A percentile compares a stretch with the other conserved stretches of the same genome.
Conservation (phyloP, 2,113 vertebrate species). For the Rhinogobius similis region DNA sequence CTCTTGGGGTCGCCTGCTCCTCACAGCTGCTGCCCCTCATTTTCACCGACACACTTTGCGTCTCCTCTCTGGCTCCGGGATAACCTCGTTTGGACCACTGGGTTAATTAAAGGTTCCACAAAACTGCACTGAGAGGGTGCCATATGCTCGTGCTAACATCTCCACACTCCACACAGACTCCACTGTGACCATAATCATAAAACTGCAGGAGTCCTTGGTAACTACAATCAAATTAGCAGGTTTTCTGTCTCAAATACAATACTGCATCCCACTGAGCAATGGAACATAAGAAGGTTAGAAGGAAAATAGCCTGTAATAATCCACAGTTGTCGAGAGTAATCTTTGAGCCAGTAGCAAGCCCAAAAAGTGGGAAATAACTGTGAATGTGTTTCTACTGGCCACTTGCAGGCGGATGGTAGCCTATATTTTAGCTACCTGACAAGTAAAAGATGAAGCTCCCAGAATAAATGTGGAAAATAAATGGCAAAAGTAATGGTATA, state of each 20-base stretch:
- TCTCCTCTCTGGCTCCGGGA: constrained; percentile 26
- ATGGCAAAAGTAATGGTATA: too few species aligned
- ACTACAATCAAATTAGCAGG: constrained; percentile 20
- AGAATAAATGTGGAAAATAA: too few species aligned
- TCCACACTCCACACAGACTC: constrained; percentile 40
- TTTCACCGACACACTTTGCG: constrained; percentile 8
- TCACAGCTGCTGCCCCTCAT: constrained; percentile 8
- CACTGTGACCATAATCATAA: constrained; percentile 40
- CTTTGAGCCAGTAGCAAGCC: neutral
- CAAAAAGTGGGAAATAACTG: neutral
- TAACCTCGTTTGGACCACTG: constrained; percentile 66
- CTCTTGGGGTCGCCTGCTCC: constrained; percentile 22
- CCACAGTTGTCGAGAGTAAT: neutral
- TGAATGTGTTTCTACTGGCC: too few species aligned
- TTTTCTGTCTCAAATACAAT: neutral
- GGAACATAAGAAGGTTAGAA: constrained; percentile 7
- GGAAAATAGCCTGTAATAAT: constrained; percentile 9
- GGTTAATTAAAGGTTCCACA: constrained; percentile 62
- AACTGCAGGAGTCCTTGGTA: constrained; percentile 19
- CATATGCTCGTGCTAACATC: constrained; percentile 57
- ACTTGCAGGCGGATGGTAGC: too few species aligned
- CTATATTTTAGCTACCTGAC: too few species aligned
- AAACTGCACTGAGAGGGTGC: constrained; percentile 41
- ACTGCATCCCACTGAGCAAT: neutral
- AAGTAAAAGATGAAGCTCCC: neutral